These are phyloP conservation scores for Dasyornis broadbenti DNA, from an alignment of 2,113 vertebrate genomes.

Conservation along the genomic window DNA sequence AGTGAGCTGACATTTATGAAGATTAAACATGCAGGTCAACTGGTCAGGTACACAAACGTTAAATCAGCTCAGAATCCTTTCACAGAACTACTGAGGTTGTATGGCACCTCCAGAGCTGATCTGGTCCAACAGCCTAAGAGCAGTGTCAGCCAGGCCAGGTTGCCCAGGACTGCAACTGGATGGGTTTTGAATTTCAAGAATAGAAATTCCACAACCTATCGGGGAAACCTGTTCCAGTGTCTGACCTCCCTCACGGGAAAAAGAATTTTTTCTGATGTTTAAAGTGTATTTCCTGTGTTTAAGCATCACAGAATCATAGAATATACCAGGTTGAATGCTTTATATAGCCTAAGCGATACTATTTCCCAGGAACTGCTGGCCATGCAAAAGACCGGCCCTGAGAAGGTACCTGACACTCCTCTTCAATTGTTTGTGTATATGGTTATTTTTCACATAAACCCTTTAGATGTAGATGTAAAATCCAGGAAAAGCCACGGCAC, in stretches of 20 bases:
- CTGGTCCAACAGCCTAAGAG: not conserved
- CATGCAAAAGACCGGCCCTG: not conserved
- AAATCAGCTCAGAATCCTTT: not conserved
- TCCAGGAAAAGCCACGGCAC: not conserved
- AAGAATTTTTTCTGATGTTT: not conserved
- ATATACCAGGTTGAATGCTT: not conserved
- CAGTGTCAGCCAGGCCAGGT: not conserved
- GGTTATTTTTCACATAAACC: not conserved
- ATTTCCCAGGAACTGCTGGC: not conserved
- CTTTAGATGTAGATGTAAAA: not conserved
- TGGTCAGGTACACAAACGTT: not conserved
- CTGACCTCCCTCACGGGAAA: not conserved
- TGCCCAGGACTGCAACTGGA: not conserved
- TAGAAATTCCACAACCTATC: not conserved
- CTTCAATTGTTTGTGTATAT: not conserved
- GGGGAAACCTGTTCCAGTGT: not conserved
- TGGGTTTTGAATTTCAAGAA: not conserved
- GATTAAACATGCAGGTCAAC: not conserved
- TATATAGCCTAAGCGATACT: not conserved
- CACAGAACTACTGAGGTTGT: not conserved
- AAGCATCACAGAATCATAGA: not conserved
- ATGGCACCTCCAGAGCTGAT: not conserved
- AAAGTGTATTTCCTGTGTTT: not conserved
- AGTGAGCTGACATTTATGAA: not conserved
- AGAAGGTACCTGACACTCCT: not conserved